These are phyloP conservation scores for Microctonus brassicae DNA, from an alignment of 2,888 invertebrate species.

Conservation along the genomic window DNA sequence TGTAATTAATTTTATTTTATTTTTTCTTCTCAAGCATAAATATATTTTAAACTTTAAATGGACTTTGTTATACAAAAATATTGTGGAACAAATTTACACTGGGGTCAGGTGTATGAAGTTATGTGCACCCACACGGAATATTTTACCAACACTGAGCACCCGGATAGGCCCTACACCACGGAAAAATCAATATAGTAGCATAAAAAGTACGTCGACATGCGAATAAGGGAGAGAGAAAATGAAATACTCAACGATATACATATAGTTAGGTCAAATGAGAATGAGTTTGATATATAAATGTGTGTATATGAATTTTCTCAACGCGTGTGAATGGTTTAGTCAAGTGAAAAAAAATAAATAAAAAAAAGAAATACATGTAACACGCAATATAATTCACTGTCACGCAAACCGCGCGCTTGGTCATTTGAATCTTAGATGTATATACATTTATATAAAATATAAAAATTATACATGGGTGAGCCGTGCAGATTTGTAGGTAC, in stretches of 20 bases:
- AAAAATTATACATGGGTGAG: background rate
- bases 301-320: constrained; percentile 13
- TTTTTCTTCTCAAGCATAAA: background rate
- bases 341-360: constrained; percentile 22
- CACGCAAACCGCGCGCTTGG: constrained; percentile 42
- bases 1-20: background rate
- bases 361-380: constrained; percentile 8
- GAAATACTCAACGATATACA: background rate
- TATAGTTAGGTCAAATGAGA: constrained; percentile 22
- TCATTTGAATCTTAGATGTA: background rate
- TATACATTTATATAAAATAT: background rate
- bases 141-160: constrained; percentile 33
- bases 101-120: background rate
- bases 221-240: constrained; percentile 23
- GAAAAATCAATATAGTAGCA: constrained; percentile 57
- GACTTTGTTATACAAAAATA: background rate
- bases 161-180: constrained; percentile 43
- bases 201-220: constrained; percentile 50
- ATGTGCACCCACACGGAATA: constrained; percentile 30
- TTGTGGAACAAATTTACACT: background rate
- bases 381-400: constrained; percentile 48
- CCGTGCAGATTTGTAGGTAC: background rate
- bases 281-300: constrained; percentile 9
- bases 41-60: background rate
- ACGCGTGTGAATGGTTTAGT: constrained; percentile 33